Percentiles rank a stretch among this genome's conserved stretches.
Conservation (phyloP, 2,797 vertebrate genomes). For the Myripristis murdjan region DNA sequence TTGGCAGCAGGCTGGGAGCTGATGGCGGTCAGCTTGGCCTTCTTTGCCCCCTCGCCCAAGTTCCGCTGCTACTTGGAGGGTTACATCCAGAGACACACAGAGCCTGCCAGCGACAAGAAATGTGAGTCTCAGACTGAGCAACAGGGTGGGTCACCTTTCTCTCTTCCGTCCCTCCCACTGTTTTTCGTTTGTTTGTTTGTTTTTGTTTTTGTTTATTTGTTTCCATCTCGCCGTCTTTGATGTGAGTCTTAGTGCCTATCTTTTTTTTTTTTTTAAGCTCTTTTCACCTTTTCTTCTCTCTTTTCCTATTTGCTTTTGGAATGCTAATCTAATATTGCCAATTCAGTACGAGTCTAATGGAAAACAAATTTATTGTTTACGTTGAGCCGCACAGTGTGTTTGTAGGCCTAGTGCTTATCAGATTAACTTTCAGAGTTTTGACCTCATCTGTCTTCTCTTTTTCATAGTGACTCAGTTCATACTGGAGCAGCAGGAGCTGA, state of each 20-base stretch:
- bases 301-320: not conserved
- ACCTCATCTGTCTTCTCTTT: conserved; percentile 39
- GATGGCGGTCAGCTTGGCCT: conserved; percentile 93
- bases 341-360: not conserved
- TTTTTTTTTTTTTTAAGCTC: not conserved
- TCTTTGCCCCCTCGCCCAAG: conserved; percentile 94
- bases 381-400: not conserved
- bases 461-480: conserved; percentile 90
- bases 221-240: conserved; percentile 13
- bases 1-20: conserved; percentile 93
- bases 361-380: conserved; percentile 1
- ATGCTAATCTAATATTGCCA: not conserved
- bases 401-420: conserved; percentile 10
- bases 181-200: not conserved
- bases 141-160: conserved; percentile 83
- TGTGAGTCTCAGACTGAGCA: conserved; percentile 88
- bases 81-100: conserved; percentile 94
- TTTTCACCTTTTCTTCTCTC: not conserved
- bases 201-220: conserved; percentile 22
- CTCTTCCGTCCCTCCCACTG: conserved; percentile 64
- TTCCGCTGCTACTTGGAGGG: conserved; percentile 95
- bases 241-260: conserved; percentile 1
- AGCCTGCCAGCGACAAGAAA: conserved; percentile 89
- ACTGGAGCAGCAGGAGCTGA: conserved; percentile 90
- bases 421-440: conserved; percentile 22